Evolutionary conservation across 1,140 invertebrate species (phyloP).

Genomic region (Magallana gigas): DNA sequence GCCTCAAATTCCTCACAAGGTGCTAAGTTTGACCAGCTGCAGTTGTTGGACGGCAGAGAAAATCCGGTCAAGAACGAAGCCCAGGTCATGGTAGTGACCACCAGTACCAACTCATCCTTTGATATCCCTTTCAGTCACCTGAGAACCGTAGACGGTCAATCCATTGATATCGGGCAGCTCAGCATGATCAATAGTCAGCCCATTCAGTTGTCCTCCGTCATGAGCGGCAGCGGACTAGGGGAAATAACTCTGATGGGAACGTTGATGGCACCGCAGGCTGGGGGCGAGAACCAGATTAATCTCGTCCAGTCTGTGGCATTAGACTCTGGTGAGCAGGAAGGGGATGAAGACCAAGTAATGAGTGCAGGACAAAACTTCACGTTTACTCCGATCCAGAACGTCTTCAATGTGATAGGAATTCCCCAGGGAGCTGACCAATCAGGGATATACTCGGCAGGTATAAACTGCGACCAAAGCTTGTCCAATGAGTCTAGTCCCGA

Average conservation of each 20-base stretch:
- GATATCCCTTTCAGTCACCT: not conserved
- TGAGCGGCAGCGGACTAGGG: not conserved
- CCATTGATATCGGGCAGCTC: not conserved
- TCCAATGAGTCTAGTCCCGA: not conserved
- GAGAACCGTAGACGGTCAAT: not conserved
- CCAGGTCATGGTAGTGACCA: not conserved
- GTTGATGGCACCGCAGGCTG: not conserved
- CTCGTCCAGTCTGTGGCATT: not conserved
- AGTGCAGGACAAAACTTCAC: not conserved
- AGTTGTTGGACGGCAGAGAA: not conserved
- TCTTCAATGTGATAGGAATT: conserved; percentile 11
- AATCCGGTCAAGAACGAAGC: not conserved
- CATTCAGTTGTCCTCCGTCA: not conserved
- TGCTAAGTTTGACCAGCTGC: not conserved
- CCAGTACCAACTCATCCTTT: not conserved
- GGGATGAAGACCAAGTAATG: not conserved
- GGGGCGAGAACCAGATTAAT: not conserved
- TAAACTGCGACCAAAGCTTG: not conserved
- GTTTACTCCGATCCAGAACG: not conserved
- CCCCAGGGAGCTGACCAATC: not conserved
- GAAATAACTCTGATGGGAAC: conserved; percentile 3
- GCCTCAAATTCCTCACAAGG: not conserved
- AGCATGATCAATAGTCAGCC: conserved; percentile 17
- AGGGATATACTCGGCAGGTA: not conserved
- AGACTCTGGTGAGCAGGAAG: not conserved